Conservation (phyloP, 2,888 invertebrate genomes). For the Drosophila anceps region DNA sequence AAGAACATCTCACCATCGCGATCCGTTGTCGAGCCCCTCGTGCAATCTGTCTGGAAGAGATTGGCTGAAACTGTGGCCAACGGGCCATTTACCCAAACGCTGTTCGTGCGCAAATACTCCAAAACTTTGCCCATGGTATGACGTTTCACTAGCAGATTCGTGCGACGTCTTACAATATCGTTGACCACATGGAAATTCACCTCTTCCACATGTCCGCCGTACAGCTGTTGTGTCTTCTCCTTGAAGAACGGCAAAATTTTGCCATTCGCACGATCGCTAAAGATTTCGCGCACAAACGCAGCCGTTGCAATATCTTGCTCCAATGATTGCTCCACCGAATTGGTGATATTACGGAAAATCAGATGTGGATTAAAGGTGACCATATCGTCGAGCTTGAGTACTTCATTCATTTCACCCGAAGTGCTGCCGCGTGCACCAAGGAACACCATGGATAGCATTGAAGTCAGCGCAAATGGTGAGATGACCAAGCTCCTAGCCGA, state of each 20-base stretch:
- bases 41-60: conserved; percentile 93
- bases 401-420: conserved; percentile 95
- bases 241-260: conserved; percentile 94
- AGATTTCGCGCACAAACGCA: conserved; percentile 93
- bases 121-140: conserved; percentile 91
- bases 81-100: conserved; percentile 90
- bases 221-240: conserved; percentile 94
- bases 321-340: conserved; percentile 89
- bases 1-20: conserved; percentile 95
- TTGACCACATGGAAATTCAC: conserved; percentile 93
- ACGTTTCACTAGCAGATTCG: conserved; percentile 92
- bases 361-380: conserved; percentile 96
- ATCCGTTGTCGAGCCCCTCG: conserved; percentile 90
- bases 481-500: conserved; percentile 91
- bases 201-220: conserved; percentile 94
- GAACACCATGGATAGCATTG: conserved; percentile 95
- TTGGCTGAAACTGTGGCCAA: conserved; percentile 93
- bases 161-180: conserved; percentile 92
- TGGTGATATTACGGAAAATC: conserved; percentile 93
- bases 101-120: conserved; percentile 91
- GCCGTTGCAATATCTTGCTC: conserved; percentile 92
- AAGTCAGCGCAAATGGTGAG: conserved; percentile 94
- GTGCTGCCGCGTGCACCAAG: conserved; percentile 94
- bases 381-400: conserved; percentile 93
- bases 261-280: conserved; percentile 92